These are phyloP conservation scores for Drosophila obscura DNA, from an alignment of 1,140 invertebrate species.

Conservation along the genomic window DNA sequence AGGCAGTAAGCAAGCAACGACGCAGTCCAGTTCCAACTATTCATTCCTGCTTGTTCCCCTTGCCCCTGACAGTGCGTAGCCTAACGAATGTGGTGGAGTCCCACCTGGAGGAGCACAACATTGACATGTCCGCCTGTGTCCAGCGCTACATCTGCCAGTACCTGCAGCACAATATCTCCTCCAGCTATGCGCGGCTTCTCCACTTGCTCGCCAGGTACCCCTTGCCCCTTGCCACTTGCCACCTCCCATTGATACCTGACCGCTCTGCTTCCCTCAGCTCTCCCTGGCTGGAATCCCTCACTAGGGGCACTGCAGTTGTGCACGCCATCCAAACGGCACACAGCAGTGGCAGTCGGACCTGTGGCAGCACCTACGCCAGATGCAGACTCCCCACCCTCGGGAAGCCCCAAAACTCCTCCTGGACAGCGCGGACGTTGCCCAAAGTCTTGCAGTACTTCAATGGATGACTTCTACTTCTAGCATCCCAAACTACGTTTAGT, in stretches of 20 bases:
- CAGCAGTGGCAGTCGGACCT: conserved; percentile 29
- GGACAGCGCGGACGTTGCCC: conserved; percentile 25
- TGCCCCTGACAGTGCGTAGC: conserved; percentile 44
- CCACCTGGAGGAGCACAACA: conserved; percentile 66
- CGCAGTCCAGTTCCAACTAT: neutral
- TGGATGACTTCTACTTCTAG: conserved; percentile 1
- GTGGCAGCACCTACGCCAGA: conserved; percentile 32
- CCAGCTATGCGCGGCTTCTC: conserved; percentile 35
- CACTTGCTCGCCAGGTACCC: conserved; percentile 56
- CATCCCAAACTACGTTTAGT: neutral
- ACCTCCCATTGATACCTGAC: too few species aligned
- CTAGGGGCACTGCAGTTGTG: conserved; percentile 60
- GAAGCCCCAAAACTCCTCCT: neutral
- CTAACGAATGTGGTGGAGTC: conserved; percentile 54
- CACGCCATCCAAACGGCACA: conserved; percentile 53
- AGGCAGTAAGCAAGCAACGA: conserved; percentile 38
- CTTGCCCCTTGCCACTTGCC: too few species aligned
- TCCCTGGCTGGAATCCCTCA: conserved; percentile 36
- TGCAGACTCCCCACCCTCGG: conserved; percentile 40
- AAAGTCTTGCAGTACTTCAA: conserved; percentile 37
- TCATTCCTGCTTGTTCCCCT: neutral
- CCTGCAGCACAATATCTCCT: conserved; percentile 43
- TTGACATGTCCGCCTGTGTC: conserved; percentile 61
- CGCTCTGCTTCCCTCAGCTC: conserved; percentile 22
- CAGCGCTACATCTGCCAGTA: conserved; percentile 70